These are phyloP conservation scores for Cotesia typhae DNA, from an alignment of 1,140 invertebrate species.

Conservation along the genomic window DNA sequence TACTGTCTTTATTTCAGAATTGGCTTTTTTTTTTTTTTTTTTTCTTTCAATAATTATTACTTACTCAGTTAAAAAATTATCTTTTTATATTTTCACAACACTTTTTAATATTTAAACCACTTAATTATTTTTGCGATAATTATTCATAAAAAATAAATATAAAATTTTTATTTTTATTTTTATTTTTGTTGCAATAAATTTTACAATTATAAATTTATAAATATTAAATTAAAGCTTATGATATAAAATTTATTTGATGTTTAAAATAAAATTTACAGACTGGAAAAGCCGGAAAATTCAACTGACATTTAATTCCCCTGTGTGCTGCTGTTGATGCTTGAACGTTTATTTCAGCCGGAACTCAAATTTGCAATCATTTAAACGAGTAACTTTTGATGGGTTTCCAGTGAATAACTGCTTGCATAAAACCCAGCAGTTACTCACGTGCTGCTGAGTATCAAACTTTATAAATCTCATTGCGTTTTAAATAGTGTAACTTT, in stretches of 20 bases:
- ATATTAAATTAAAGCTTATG: too few relatives aligned
- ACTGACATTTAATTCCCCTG: constrained; percentile 49
- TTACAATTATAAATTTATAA: too few relatives aligned
- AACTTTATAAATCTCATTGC: constrained; percentile 59
- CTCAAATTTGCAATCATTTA: constrained; percentile 54
- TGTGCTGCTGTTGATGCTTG: background rate
- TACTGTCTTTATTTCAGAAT: constrained; percentile 1
- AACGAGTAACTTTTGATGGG: constrained; percentile 57
- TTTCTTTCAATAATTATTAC: constrained; percentile 15
- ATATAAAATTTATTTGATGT: too few relatives aligned
- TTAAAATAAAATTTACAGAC: too few relatives aligned
- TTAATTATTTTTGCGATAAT: constrained; percentile 2
- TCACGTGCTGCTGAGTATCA: constrained; percentile 61
- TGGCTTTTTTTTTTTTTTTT: too few relatives aligned
- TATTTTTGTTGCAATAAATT: too few relatives aligned
- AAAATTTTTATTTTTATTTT: too few relatives aligned
- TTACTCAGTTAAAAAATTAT: constrained; percentile 21
- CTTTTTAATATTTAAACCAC: background rate
- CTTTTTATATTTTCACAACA: constrained; percentile 17
- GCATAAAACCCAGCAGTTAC: constrained; percentile 55
- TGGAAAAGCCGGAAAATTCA: too few relatives aligned
- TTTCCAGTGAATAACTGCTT: constrained; percentile 57
- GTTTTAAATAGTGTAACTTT: constrained; percentile 70
- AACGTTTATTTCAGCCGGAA: constrained; percentile 49
- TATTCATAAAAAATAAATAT: background rate